These are phyloP conservation scores for Catalaphyllia jardinei DNA, from an alignment of 64 coral and sea anemone species.

Conservation along the genomic window DNA sequence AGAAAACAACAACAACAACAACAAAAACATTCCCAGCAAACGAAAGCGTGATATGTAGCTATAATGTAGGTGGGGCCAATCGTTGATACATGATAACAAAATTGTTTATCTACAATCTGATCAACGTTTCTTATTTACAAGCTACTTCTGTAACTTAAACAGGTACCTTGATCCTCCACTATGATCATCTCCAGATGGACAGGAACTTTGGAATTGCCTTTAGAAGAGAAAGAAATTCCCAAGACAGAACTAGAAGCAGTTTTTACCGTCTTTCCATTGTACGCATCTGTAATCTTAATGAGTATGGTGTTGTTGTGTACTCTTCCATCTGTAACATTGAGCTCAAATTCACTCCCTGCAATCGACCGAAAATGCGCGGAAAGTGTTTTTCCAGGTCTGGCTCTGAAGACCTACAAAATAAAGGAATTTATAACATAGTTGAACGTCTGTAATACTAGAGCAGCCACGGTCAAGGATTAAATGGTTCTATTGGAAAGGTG, in stretches of 20 bases:
- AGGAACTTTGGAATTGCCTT: neutral
- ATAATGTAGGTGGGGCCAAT: too few relatives aligned
- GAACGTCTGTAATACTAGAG: too few relatives aligned
- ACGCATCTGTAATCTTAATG: neutral
- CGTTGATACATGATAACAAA: too few relatives aligned
- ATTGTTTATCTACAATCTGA: too few relatives aligned
- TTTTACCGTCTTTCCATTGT: constrained; percentile 25
- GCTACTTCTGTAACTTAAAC: neutral
- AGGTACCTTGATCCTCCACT: neutral
- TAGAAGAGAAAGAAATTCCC: neutral
- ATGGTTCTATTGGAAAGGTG: too few relatives aligned
- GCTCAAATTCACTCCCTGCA: neutral
- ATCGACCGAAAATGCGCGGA: constrained; percentile 21
- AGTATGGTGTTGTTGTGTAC: neutral
- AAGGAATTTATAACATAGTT: neutral
- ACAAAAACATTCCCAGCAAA: too few relatives aligned
- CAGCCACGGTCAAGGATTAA: too few relatives aligned
- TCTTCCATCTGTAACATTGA: constrained; percentile 6
- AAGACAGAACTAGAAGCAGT: neutral
- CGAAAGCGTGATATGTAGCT: too few relatives aligned
- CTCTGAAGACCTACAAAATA: neutral
- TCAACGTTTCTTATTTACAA: too few relatives aligned
- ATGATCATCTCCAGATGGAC: neutral
- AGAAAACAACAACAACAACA: too few relatives aligned
- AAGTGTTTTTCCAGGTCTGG: neutral